These are phyloP conservation scores for Cyprinodon brontotheroides DNA, from an alignment of 2,113 vertebrate species.

Conservation along the genomic window DNA sequence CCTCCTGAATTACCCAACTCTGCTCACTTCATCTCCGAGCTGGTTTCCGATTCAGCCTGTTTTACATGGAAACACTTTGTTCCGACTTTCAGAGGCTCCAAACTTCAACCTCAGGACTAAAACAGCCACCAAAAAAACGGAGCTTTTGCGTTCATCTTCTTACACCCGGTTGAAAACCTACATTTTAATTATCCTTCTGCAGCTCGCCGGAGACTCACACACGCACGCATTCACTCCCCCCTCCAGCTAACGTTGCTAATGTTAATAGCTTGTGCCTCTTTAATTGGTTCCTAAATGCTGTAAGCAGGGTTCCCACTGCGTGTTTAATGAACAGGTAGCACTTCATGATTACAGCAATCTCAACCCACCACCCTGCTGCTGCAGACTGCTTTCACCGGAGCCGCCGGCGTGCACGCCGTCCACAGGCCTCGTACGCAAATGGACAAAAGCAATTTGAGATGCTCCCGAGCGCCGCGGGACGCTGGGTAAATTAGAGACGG, in stretches of 20 bases:
- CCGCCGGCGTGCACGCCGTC: slow-evolving; percentile 36
- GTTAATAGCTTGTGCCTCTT: slow-evolving; percentile 98
- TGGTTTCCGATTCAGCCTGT: slow-evolving; percentile 34
- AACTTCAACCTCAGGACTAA: not conserved
- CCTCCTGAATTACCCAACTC: slow-evolving; percentile 8
- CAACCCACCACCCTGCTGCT: slow-evolving; percentile 84
- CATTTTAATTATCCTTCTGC: slow-evolving; percentile 29
- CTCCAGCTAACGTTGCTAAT: slow-evolving; percentile 77
- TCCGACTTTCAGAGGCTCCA: not conserved
- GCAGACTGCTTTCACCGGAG: slow-evolving; percentile 45
- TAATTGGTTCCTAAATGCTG: slow-evolving; percentile 98
- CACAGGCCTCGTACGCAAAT: slow-evolving; percentile 48
- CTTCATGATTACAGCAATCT: slow-evolving; percentile 99
- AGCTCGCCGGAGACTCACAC: not conserved
- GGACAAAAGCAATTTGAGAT: slow-evolving; percentile 88
- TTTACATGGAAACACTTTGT: not conserved
- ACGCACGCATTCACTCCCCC: not conserved
- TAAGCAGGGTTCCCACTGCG: slow-evolving; percentile 96
- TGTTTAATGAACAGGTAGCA: slow-evolving; percentile 99
- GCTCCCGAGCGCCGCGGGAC: slow-evolving; percentile 90
- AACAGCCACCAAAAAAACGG: not conserved
- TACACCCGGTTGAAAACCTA: slow-evolving; percentile 31
- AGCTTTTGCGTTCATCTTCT: slow-evolving; percentile 18
- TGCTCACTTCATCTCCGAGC: slow-evolving; percentile 35
- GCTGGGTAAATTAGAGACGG: slow-evolving; percentile 85